Evolutionary conservation across 2,888 invertebrate species (phyloP).

Genomic region (Drosophila emarginata): DNA sequence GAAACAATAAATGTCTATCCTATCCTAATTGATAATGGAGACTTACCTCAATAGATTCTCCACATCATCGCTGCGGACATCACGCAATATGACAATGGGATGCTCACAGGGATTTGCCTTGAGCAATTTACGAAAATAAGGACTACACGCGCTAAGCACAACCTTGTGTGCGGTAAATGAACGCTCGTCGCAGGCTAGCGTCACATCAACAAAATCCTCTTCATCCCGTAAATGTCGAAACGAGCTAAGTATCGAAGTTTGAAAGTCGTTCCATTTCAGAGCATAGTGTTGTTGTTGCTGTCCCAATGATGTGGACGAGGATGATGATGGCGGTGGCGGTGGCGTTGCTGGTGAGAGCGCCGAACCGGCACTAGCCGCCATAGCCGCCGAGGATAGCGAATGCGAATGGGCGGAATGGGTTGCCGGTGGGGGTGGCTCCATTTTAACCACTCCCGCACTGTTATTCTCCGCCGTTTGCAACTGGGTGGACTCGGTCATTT

Average conservation of each 20-base stretch:
- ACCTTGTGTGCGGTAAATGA: slow-evolving; percentile 95
- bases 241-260: slow-evolving; percentile 94
- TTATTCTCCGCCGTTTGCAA: slow-evolving; percentile 82
- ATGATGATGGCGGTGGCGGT: slow-evolving; percentile 33
- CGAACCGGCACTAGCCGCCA: slow-evolving; percentile 52
- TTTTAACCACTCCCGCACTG: slow-evolving; percentile 83
- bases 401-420: slow-evolving; percentile 82
- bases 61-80: slow-evolving; percentile 93
- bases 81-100: slow-evolving; percentile 93
- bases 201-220: slow-evolving; percentile 96
- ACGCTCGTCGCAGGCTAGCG: slow-evolving; percentile 94
- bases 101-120: slow-evolving; percentile 96
- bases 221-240: slow-evolving; percentile 94
- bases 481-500: slow-evolving; percentile 83
- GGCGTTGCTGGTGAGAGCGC: slow-evolving; percentile 67
- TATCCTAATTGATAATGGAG: no score
- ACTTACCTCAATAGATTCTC: slow-evolving; percentile 90
- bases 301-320: background rate
- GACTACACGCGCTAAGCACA: slow-evolving; percentile 96
- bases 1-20: no score
- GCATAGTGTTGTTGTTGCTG: slow-evolving; percentile 90
- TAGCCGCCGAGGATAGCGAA: slow-evolving; percentile 59
- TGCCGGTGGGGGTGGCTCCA: slow-evolving; percentile 83
- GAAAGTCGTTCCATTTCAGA: slow-evolving; percentile 97
- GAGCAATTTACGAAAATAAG: slow-evolving; percentile 93